Percentiles rank a stretch among this genome's conserved stretches.
Evolutionary conservation across 1,140 invertebrate genomes (phyloP).

Genomic region (Drosophila pseudoananassae): DNA sequence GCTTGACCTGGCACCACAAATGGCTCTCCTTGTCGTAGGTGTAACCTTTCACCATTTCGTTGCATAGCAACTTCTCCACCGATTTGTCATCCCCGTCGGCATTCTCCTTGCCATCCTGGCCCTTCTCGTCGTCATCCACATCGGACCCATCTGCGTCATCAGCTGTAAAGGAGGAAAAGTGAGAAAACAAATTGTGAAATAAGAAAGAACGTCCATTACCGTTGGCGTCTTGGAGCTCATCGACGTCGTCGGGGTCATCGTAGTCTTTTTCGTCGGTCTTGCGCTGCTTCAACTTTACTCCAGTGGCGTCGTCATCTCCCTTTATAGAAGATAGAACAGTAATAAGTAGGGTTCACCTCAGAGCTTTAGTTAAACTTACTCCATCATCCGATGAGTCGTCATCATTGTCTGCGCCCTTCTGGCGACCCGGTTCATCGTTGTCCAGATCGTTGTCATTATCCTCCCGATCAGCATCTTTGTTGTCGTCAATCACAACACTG

Average conservation of each 20-base stretch:
- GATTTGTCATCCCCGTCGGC: slow-evolving; percentile 85
- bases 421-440: slow-evolving; percentile 36
- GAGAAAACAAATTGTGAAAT: no score
- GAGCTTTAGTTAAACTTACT: slow-evolving; percentile 23
- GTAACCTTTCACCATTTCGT: slow-evolving; percentile 86
- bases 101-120: slow-evolving; percentile 85
- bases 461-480: slow-evolving; percentile 55
- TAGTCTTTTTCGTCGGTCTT: slow-evolving; percentile 89
- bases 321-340: slow-evolving; percentile 8
- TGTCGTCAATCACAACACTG: slow-evolving; percentile 72
- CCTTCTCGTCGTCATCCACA: slow-evolving; percentile 88
- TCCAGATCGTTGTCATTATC: slow-evolving; percentile 75
- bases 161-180: background rate
- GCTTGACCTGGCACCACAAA: slow-evolving; percentile 90
- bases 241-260: slow-evolving; percentile 92
- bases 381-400: slow-evolving; percentile 86
- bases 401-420: slow-evolving; percentile 42
- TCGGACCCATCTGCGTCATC: slow-evolving; percentile 89
- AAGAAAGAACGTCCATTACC: slow-evolving; percentile 29
- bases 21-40: slow-evolving; percentile 89
- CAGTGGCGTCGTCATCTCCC: slow-evolving; percentile 87
- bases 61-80: slow-evolving; percentile 84
- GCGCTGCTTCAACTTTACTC: slow-evolving; percentile 85
- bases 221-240: slow-evolving; percentile 85
- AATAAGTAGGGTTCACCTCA: background rate